Percentiles rank a stretch among this genome's conserved stretches.
These are phyloP conservation scores for Conger conger DNA, from an alignment of 2,113 vertebrate species.

Conservation along the genomic window DNA sequence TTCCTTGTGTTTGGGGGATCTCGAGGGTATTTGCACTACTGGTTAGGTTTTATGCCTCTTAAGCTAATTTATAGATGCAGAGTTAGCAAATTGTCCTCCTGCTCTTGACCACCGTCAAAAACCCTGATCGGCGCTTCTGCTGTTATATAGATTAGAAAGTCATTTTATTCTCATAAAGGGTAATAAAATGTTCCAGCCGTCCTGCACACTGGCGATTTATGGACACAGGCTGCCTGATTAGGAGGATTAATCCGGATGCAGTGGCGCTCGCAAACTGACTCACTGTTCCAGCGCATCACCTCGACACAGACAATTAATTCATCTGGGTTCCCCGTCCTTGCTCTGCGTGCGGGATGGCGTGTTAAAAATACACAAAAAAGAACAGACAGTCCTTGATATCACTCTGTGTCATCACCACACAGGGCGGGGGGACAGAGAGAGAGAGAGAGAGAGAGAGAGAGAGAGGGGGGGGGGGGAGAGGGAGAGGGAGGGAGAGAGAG, in stretches of 20 bases:
- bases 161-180: neutral
- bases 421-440: too few relatives aligned
- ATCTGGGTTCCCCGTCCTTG: conserved; percentile 8
- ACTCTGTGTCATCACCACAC: neutral
- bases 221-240: conserved; percentile 4
- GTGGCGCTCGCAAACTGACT: conserved; percentile 14
- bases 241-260: neutral
- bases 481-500: too few relatives aligned
- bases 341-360: conserved; percentile 7
- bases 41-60: conserved; percentile 8
- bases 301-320: conserved; percentile 22
- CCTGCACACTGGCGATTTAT: neutral
- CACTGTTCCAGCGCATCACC: conserved; percentile 16
- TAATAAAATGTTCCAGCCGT: neutral
- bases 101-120: neutral
- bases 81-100: conserved; percentile 7
- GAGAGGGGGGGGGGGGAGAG: too few relatives aligned
- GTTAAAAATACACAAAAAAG: conserved; percentile 14
- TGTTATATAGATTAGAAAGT: conserved; percentile 22
- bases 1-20: neutral
- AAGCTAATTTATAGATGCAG: conserved; percentile 19
- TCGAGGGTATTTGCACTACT: neutral
- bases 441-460: neutral
- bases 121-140: neutral
- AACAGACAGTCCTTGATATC: conserved; percentile 14